Conservation (phyloP, 2,113 vertebrate genomes). For the Herpetotheres cachinnans region DNA sequence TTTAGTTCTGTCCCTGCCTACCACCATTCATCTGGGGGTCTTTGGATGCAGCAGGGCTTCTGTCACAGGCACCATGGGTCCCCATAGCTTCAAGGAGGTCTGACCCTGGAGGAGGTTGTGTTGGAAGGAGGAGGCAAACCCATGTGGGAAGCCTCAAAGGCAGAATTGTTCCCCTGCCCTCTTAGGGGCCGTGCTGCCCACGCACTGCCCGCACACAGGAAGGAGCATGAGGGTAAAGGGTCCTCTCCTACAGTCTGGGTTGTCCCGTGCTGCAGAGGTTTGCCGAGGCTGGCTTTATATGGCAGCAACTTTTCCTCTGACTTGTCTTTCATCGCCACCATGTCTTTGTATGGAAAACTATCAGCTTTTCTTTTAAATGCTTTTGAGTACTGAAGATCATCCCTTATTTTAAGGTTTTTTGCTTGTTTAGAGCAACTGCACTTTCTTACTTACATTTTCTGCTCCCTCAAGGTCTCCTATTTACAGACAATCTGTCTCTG, state of each 20-base stretch:
- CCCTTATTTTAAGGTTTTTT: constrained; percentile 20
- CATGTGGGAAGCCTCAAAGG: rapidly evolving
- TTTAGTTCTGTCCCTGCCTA: background rate
- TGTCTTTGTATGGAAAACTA: background rate
- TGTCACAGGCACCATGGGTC: background rate
- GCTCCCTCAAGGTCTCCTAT: constrained; percentile 52
- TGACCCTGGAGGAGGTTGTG: background rate
- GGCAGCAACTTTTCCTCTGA: background rate
- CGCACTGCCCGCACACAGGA: rapidly evolving
- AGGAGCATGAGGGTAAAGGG: background rate
- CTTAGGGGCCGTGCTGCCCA: background rate
- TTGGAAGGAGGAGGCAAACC: background rate
- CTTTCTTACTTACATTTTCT: constrained; percentile 31
- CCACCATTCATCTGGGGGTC: background rate
- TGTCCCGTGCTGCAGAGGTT: background rate
- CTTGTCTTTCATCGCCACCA: background rate
- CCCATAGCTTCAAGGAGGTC: background rate
- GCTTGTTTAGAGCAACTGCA: background rate
- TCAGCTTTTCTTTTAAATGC: constrained; percentile 29
- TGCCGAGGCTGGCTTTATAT: background rate
- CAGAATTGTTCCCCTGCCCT: background rate
- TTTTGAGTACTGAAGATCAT: constrained; percentile 35
- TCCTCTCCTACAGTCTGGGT: background rate
- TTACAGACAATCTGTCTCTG: constrained; percentile 21
- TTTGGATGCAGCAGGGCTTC: background rate